Conservation (phyloP, 2,113 vertebrate species). For the Mormyrus iriodes region DNA sequence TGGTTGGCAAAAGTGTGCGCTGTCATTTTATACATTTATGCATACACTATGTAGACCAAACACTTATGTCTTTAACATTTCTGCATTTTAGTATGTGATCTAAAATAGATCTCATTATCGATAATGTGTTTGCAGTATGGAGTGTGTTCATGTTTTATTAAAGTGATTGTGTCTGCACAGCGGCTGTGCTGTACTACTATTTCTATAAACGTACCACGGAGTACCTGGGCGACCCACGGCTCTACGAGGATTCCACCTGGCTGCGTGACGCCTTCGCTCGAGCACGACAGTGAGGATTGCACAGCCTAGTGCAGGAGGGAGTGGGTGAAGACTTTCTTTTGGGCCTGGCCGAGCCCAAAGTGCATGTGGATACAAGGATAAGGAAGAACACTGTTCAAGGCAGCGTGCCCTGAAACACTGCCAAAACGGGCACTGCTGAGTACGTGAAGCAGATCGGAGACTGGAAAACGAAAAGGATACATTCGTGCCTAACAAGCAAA, state of each 20-base stretch:
- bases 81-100: background rate
- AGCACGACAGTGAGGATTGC: conserved; percentile 64
- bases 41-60: background rate
- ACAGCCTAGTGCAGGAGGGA: background rate
- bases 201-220: conserved; percentile 88
- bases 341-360: background rate
- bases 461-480: background rate
- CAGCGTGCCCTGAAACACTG: background rate
- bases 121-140: background rate
- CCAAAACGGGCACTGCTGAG: background rate
- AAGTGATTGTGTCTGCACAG: conserved; percentile 45
- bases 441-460: background rate
- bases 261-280: conserved; percentile 80
- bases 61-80: background rate
- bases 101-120: background rate
- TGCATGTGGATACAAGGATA: background rate
- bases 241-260: conserved; percentile 89
- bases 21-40: background rate
- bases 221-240: conserved; percentile 84
- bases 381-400: background rate
- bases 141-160: background rate
- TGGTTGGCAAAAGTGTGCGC: background rate
- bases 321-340: background rate
- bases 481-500: background rate
- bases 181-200: conserved; percentile 86